phyloP scores from a whole-genome alignment of 2,797 vertebrate species.

The Tympanoctomys barrerae region DNA sequence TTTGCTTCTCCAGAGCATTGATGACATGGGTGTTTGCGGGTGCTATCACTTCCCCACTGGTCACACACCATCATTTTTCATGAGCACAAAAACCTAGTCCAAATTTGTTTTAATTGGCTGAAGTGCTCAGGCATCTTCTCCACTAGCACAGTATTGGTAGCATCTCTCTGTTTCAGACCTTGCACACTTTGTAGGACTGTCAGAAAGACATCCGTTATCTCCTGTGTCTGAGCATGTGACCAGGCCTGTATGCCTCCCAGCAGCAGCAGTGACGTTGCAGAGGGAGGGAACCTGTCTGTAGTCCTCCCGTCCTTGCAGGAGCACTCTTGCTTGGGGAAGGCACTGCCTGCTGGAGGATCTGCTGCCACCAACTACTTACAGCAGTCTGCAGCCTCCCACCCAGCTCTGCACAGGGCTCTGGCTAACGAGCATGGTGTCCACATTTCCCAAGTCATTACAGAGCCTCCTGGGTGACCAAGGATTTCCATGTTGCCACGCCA shows the following conservation, averaged over 20 bases:
- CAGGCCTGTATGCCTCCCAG: accelerated
- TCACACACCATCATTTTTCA: background rate
- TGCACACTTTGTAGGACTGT: background rate
- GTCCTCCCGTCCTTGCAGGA: background rate
- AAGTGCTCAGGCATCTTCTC: conserved; percentile 36
- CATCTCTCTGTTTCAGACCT: background rate
- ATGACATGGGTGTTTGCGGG: background rate
- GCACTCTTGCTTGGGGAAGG: background rate
- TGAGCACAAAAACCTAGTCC: conserved; percentile 25
- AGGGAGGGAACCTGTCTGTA: background rate
- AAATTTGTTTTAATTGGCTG: background rate
- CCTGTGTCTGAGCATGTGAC: background rate
- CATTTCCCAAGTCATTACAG: background rate
- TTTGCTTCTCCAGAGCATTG: background rate
- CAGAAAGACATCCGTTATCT: background rate
- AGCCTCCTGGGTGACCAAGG: background rate
- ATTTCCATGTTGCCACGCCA: background rate
- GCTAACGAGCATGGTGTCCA: background rate
- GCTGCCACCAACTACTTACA: background rate
- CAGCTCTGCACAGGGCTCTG: background rate
- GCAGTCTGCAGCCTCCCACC: background rate
- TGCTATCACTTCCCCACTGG: background rate
- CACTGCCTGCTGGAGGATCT: background rate
- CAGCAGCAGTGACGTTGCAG: background rate
- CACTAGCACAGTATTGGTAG: background rate